Base-by-base conservation (phyloP, 2,797 vertebrate genomes). In the Steatocranus sp. region DNA sequence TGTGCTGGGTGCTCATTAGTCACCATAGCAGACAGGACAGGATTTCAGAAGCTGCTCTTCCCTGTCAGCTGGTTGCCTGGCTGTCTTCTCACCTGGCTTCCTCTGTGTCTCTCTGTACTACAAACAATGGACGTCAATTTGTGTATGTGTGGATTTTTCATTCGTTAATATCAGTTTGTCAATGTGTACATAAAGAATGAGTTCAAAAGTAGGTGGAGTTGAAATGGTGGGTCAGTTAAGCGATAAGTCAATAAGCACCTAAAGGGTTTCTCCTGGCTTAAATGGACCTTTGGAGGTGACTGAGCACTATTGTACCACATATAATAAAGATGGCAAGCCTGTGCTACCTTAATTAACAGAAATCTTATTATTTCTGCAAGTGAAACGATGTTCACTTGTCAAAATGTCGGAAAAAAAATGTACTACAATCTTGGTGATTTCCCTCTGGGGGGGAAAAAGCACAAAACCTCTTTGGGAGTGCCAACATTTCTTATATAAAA, bases 101-200 rank as follows among this genome's bases (percentile, higher is more conserved):
- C 50, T 82, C 84, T 77, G 54, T 61, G 41, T 7, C 18, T 20
- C 11, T 74, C 34, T 41, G n/a, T 51, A 10, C 68, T 56, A 46
- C 20, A 36, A 0, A 46, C 2, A 84, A 96, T 74, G 95, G 95
- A 92, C 96, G 94, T 5, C 95, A 96, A 8, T 85, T 54, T 75
- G 10, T 17, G n/a, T 87, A 25, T 38, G 3, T 73, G 70, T 38
- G 79, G 32, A 50, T 58, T 61, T 49, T 77, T 23, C 56, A 17
- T 66, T 25, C 3, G 11, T 79, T 12, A 49, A 51, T 73, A 27
- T 51, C 15, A 66, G n/a, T 48, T 9, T 9, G 11, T 61, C 20
- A 18, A 43, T 73, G 68, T 12, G 17, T 73, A 27, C 41, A 73
- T 73, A 73, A 46, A 30, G 7, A 30, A 54, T 23, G 27, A 74